Base-by-base conservation (phyloP, 2,113 vertebrate species). In the Notechis scutatus region DNA sequence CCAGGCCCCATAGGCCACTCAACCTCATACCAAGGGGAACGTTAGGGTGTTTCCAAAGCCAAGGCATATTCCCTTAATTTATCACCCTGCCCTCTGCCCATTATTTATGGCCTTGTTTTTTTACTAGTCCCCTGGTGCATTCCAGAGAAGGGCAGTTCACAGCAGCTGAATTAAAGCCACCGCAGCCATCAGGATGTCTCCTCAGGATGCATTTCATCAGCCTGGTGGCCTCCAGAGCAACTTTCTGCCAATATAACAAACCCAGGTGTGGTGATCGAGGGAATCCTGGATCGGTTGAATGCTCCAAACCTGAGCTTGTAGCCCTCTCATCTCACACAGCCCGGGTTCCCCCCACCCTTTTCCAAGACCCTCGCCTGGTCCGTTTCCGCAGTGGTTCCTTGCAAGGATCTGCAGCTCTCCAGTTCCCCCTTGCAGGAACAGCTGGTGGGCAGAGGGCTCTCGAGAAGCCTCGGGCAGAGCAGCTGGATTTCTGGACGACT, bases 321-420 rank as follows among this genome's bases (percentile, higher is more conserved):
- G 94, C 54, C n/a, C 56, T 34, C 20, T 87, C 21, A n/a, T 87
- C 1, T 12, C 85, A 64, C 5, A 4, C 7, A 45, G 24, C 88
- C 39, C 26, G 0, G 0, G 0, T 8, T 45, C 0, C 11, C n/a
- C 74, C 57, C 0, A 0, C 6, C 59, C 39, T 85, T 92, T 52
- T 24, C 9, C 1, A 0, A 0, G 6, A 74, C 3, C 54, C 29
- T 90, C 42, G 29, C 50, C 10, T 74, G 0, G 5, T 87, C 94
- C 52, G 0, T 18, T 64, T 56, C 94, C 29, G 47, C 88, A 85
- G 57, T 24, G 12, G 85, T 26, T 92, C 91, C 91, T 0, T 5
- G 88, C 0, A 0, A 0, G 0, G 56, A 20, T 0, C 0, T 21
- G 0, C 87, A 59, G 81, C 6, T 0, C 0, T 42, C 39, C 89